Evolutionary conservation across 2,888 invertebrate species (phyloP).

Genomic region (Antitype chi): DNA sequence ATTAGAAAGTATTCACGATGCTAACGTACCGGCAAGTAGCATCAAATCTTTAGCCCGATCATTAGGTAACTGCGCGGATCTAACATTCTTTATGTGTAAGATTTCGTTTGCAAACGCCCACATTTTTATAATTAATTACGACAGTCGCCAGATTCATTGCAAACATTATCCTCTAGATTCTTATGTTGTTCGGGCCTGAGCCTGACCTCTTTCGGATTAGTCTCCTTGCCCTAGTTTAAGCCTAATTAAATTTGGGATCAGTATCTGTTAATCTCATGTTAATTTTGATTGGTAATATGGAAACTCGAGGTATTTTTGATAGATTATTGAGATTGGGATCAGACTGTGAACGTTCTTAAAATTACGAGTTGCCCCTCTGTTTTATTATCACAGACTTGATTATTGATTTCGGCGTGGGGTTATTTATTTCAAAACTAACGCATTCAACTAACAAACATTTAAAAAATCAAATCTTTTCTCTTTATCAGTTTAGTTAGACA

Average conservation of each 20-base stretch:
- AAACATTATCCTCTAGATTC: background rate
- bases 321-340: no score
- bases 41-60: slow-evolving; percentile 38
- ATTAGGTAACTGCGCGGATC: slow-evolving; percentile 42
- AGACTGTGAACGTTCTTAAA: no score
- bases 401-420: background rate
- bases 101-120: slow-evolving; percentile 6
- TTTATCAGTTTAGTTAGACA: no score
- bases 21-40: slow-evolving; percentile 20
- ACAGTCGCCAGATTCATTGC: background rate
- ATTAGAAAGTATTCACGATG: slow-evolving; percentile 54
- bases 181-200: background rate
- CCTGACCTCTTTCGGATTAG: slow-evolving; percentile 8
- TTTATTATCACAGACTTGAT: background rate
- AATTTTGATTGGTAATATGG: background rate
- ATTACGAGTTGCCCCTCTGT: no score
- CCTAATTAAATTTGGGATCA: slow-evolving; percentile 1
- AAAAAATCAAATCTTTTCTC: no score
- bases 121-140: background rate
- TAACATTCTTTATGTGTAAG: slow-evolving; percentile 30
- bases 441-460: no score
- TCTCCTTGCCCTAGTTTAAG: slow-evolving; percentile 18
- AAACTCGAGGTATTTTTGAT: no score
- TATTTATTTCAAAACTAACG: background rate
- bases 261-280: background rate